A percentile compares a stretch with the other conserved stretches of the same genome.
These are phyloP conservation scores for Drosophila anomelani DNA, from an alignment of 2,888 invertebrate genomes.

Conservation along the genomic window DNA sequence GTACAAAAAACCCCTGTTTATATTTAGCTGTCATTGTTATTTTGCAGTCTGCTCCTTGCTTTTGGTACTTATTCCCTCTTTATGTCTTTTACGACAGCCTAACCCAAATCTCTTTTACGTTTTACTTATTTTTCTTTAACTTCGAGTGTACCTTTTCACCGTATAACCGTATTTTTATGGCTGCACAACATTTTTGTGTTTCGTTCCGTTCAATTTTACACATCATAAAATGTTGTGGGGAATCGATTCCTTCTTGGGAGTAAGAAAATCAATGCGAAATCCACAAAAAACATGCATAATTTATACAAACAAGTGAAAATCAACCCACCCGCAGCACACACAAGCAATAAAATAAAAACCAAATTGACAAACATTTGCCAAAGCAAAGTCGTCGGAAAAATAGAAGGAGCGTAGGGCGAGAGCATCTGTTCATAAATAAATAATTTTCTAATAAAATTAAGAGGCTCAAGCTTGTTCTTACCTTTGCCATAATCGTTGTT, in stretches of 20 bases:
- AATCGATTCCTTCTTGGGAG: constrained; percentile 16
- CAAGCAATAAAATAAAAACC: constrained; percentile 58
- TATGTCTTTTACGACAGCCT: constrained; percentile 3
- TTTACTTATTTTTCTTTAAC: neutral
- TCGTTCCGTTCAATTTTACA: constrained; percentile 59
- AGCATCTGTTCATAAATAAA: constrained; percentile 56
- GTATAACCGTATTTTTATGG: constrained; percentile 11
- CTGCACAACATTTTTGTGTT: constrained; percentile 18
- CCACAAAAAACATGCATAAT: constrained; percentile 68
- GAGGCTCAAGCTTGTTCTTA: constrained; percentile 53
- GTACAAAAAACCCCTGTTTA: neutral
- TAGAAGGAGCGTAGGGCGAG: too few relatives aligned
- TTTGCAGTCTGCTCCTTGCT: neutral
- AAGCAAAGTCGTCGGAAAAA: constrained; percentile 1
- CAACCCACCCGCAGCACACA: constrained; percentile 36
- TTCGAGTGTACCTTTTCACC: constrained; percentile 13
- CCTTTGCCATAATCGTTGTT: constrained; percentile 73
- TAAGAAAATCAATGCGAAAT: constrained; percentile 64
- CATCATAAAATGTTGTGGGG: constrained; percentile 59
- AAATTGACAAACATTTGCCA: constrained; percentile 62
- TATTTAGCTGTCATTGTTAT: neutral
- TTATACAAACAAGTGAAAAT: constrained; percentile 66
- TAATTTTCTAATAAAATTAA: constrained; percentile 72
- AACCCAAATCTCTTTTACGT: neutral
- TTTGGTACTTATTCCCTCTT: neutral